Evolutionary conservation across 2,888 invertebrate species (phyloP).

Genomic region (Chrysomela aeneicollis): DNA sequence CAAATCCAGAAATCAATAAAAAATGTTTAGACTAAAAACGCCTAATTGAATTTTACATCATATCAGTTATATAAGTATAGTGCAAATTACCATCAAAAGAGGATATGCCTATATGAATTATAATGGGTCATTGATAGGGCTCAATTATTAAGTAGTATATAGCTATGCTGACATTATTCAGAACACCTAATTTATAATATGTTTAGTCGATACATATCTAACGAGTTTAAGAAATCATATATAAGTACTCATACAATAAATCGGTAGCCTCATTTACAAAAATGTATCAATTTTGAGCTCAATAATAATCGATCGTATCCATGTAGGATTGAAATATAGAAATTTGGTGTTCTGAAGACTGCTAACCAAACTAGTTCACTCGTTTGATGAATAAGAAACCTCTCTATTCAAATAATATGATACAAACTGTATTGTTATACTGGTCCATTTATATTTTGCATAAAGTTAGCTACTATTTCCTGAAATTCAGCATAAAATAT

Average conservation of each 20-base stretch:
- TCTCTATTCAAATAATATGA: neutral
- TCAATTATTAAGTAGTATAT: neutral
- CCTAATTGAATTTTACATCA: neutral
- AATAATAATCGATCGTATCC: too few relatives aligned
- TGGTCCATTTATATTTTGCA: neutral
- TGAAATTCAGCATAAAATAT: neutral
- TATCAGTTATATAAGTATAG: neutral
- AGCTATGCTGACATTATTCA: neutral
- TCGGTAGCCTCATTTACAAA: too few relatives aligned
- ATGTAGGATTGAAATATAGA: too few relatives aligned
- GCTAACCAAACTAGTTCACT: neutral
- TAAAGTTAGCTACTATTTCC: neutral
- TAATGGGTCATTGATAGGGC: neutral
- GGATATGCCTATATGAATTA: too few relatives aligned
- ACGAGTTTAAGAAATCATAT: neutral
- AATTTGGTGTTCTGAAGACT: neutral
- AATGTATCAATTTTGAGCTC: too few relatives aligned
- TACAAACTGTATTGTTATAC: neutral
- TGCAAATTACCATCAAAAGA: neutral
- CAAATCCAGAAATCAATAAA: neutral
- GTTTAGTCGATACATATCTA: neutral
- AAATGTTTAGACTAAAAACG: neutral
- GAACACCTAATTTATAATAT: neutral
- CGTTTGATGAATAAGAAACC: neutral
- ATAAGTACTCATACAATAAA: too few relatives aligned